Conservation (phyloP, 2,797 vertebrate genomes). For the Petrocephalus sullivani region DNA sequence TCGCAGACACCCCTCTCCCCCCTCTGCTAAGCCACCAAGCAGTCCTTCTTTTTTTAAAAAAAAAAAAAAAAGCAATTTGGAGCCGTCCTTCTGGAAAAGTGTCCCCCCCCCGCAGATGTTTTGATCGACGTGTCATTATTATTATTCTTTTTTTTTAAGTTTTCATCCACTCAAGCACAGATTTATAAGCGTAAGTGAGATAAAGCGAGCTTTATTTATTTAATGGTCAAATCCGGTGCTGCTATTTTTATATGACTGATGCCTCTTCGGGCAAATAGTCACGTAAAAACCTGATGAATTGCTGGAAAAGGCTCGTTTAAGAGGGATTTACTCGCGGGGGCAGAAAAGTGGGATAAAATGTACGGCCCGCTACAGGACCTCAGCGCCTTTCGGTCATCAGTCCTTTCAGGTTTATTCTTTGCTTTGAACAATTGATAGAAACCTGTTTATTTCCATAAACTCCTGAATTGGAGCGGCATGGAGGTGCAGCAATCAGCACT, state of each 20-base stretch:
- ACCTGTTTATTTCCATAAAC: neutral
- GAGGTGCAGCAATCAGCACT: no score
- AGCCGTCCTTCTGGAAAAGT: constrained; percentile 1
- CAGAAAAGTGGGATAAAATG: neutral
- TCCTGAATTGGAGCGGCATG: neutral
- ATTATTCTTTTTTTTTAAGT: neutral
- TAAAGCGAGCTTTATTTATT: neutral
- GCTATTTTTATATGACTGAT: neutral
- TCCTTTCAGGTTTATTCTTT: neutral
- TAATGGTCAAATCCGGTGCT: neutral
- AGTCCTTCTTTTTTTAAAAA: neutral
- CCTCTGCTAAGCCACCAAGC: neutral
- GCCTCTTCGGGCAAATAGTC: neutral
- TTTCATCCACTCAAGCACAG: neutral
- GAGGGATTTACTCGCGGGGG: neutral
- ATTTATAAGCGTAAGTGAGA: neutral
- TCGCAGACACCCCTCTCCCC: neutral
- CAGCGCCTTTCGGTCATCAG: neutral
- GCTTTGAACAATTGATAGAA: neutral
- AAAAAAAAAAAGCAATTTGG: constrained; percentile 5
- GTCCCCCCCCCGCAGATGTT: neutral
- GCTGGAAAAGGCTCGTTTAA: neutral
- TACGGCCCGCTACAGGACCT: neutral
- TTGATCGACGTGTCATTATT: neutral
- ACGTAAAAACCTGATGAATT: neutral